A percentile compares a stretch with the other conserved stretches of the same genome.
Evolutionary conservation across 2,888 invertebrate species (phyloP).

Genomic region (Oscheius sp.): DNA sequence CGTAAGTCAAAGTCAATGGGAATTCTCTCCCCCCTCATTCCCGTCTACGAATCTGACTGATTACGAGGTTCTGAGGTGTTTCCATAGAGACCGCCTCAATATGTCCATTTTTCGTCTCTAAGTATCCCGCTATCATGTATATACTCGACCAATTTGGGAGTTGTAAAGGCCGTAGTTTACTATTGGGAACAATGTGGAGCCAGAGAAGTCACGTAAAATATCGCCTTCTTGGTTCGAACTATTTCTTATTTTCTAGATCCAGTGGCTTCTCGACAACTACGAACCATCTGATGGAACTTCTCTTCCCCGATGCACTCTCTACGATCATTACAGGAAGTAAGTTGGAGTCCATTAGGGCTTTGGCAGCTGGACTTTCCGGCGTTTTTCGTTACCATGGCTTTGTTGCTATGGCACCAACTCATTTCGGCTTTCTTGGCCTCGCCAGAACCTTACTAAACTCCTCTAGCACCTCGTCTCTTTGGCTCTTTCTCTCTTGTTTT

Average conservation of each 20-base stretch:
- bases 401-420: constrained; percentile 11
- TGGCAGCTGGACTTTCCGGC: background rate
- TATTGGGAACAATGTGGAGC: too few relatives aligned
- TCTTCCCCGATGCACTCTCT: constrained; percentile 90
- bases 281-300: constrained; percentile 95
- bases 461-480: background rate
- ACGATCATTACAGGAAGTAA: constrained; percentile 86
- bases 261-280: constrained; percentile 96
- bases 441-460: too few relatives aligned
- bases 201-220: too few relatives aligned
- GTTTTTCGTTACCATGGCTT: constrained; percentile 23
- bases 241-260: constrained; percentile 74
- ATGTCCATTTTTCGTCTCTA: too few relatives aligned
- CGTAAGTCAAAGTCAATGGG: constrained; percentile 6
- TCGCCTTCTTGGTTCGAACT: background rate
- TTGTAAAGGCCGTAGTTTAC: too few relatives aligned
- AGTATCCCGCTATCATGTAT: too few relatives aligned
- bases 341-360: constrained; percentile 7
- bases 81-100: too few relatives aligned
- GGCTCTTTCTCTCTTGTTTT: background rate
- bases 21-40: too few relatives aligned
- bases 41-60: too few relatives aligned
- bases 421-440: background rate
- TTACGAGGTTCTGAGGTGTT: too few relatives aligned
- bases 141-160: too few relatives aligned